These are phyloP conservation scores for Lytechinus pictus DNA, from an alignment of 35 echinoderm and acorn worm species.

Conservation along the genomic window DNA sequence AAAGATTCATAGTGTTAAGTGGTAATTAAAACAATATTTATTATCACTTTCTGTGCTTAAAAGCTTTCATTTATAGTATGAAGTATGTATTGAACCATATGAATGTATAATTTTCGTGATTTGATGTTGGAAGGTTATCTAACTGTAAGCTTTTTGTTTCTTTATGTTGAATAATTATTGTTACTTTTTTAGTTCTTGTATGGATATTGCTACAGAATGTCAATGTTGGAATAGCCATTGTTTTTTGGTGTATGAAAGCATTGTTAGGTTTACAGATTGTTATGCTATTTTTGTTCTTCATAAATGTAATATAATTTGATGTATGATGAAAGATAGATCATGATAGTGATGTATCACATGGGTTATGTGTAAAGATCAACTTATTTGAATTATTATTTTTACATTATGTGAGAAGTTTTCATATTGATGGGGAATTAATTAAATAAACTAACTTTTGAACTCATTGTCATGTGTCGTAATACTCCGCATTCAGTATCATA, in stretches of 20 bases:
- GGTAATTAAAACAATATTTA: neutral
- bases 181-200: neutral
- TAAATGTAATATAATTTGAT: neutral
- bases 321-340: no score
- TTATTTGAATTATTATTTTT: neutral
- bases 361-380: neutral
- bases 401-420: neutral
- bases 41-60: neutral
- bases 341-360: no score
- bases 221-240: neutral
- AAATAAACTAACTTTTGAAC: no score
- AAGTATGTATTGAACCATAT: neutral
- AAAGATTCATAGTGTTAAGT: neutral
- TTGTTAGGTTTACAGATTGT: neutral
- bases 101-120: neutral
- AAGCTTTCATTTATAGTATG: neutral
- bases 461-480: no score
- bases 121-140: neutral
- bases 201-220: neutral
- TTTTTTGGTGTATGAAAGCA: neutral
- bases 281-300: neutral
- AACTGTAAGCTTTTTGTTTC: neutral
- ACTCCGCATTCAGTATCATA: no score
- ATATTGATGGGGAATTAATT: no score
- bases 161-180: neutral